phyloP scores from a whole-genome alignment of 2,888 invertebrate species.

The Mamestra brassicae region DNA sequence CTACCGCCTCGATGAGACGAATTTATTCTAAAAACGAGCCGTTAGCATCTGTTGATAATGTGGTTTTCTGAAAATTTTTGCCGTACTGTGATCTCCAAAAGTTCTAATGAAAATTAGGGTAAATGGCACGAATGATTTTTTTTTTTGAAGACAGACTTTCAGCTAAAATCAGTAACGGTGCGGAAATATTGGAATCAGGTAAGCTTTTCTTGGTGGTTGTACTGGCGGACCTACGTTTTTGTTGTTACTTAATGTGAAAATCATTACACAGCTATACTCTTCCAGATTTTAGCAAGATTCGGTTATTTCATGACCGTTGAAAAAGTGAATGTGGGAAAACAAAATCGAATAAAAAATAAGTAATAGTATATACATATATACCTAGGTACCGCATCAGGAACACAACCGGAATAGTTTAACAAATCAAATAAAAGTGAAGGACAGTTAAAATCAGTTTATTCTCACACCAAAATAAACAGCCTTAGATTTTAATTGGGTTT shows the following conservation, averaged over 20 bases:
- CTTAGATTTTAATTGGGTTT: slow-evolving; percentile 15
- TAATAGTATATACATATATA: neutral
- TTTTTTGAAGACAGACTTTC: no score
- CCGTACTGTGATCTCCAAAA: no score
- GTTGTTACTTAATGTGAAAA: neutral
- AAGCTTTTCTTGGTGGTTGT: no score
- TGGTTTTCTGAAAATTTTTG: no score
- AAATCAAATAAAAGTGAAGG: slow-evolving; percentile 9
- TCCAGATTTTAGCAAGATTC: neutral
- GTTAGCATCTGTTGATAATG: no score
- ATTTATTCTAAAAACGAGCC: no score
- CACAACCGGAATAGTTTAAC: neutral
- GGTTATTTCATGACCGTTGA: neutral
- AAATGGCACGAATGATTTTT: no score
- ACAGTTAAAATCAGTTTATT: slow-evolving; percentile 13
- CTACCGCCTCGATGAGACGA: no score
- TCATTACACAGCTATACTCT: neutral
- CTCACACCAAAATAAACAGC: neutral
- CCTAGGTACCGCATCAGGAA: neutral
- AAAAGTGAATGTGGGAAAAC: neutral
- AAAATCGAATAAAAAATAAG: neutral
- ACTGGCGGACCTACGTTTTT: neutral
- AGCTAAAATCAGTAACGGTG: no score
- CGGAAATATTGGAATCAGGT: no score
- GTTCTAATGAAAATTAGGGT: no score